Base-by-base conservation (phyloP, 2,113 vertebrate genomes). In the Catharus bicknelli region DNA sequence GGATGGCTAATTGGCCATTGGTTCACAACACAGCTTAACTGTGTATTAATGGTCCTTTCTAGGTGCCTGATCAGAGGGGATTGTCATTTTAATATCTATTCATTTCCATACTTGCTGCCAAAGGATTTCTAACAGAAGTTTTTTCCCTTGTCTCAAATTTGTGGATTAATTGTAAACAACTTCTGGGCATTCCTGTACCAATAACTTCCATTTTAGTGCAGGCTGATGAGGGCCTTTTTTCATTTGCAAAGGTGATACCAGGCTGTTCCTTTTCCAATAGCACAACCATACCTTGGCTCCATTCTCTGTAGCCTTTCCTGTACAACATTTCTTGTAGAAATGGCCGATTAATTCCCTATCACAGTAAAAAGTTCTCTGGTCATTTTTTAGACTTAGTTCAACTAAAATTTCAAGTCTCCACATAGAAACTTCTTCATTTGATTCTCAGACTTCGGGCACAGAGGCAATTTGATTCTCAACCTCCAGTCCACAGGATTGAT, bases 401-500 rank as follows among this genome's bases (percentile, higher is more conserved):
- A 84, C 72, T 86, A 62, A 93, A 92, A 95, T 94, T 85, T 92
- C 79, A 86, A 84, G 86, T 86, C 61, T 89, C 63, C 59, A 77
- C 32, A 47, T 67, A 83, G 93, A 94, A 96, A 91, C 47, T 88
- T 88, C 86, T 94, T 97, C 93, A 96, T 96, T 95, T 97, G 95
- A 94, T 95, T 94, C 92, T 93, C 86, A 92, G 90, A 95, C 96
- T 95, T 90, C 83, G 96, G 94, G 94, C 95, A 96, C 29, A 3
- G 43, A 92, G 40, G 92, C 80, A 96, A 97, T 97, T 95, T 94
- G 92, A 97, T 97, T 97, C 81, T 82, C 78, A 92, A 79, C 57
- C 77, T 95, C 63, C 53, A 53, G 72, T 89, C 67, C 42, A 51
- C 80, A 93, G 86, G 92, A 96, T 11, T 95, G 90, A 95, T 96